These are phyloP conservation scores for Sycophila sp. DNA, from an alignment of 1,140 invertebrate genomes.

Conservation along the genomic window DNA sequence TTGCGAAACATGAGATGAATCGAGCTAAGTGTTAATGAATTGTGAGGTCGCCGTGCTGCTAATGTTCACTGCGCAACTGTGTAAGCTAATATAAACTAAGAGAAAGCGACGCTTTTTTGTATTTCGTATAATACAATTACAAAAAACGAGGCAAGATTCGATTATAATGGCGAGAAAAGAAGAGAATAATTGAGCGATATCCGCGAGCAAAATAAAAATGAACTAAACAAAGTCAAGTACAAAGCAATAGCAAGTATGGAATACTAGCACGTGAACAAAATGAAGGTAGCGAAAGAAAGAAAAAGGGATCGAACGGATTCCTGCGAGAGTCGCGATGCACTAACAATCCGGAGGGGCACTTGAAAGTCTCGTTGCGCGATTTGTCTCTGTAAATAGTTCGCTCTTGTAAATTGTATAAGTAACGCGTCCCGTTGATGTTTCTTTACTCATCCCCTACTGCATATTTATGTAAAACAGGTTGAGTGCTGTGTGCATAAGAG, in stretches of 20 bases:
- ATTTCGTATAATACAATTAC: constrained; percentile 34
- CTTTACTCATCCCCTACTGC: too few species aligned
- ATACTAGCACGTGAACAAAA: neutral
- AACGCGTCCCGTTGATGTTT: too few species aligned
- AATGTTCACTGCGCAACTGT: constrained; percentile 24
- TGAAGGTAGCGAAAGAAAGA: neutral
- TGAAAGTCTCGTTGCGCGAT: too few species aligned
- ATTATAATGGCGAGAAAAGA: neutral
- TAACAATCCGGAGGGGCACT: too few species aligned
- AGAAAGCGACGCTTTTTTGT: constrained; percentile 16
- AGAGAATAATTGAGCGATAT: neutral
- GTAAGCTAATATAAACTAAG: constrained; percentile 21
- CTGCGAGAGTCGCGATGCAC: too few species aligned
- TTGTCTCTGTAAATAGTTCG: too few species aligned
- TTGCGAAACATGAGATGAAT: neutral
- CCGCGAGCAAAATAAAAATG: neutral
- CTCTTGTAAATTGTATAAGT: too few species aligned
- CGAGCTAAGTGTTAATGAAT: neutral
- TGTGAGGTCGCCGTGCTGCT: constrained; percentile 12
- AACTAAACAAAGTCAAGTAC: constrained; percentile 27
- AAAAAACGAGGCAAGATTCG: constrained; percentile 4
- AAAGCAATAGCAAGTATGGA: constrained; percentile 36
- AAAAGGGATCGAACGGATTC: neutral
- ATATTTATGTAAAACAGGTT: too few species aligned
- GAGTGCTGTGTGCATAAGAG: too few species aligned